phyloP scores from a whole-genome alignment of 2,888 invertebrate genomes.

The Melieria crassipennis region DNA sequence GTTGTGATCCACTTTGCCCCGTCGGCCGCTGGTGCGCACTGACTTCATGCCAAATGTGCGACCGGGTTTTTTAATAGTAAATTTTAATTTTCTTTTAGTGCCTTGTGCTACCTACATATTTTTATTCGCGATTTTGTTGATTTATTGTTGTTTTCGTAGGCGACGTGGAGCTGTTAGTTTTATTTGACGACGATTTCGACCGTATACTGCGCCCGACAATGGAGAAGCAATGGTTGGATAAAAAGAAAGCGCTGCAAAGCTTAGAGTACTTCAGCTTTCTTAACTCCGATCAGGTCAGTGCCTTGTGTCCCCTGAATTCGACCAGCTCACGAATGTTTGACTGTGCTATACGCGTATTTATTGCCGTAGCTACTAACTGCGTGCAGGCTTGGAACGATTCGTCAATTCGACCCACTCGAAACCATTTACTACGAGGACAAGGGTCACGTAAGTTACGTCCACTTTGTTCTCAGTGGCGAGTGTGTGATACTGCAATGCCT shows the following conservation, averaged over 20 bases:
- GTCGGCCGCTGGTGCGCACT: too few relatives aligned
- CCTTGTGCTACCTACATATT: too few relatives aligned
- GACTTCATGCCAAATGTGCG: too few relatives aligned
- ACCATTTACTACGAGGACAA: slow-evolving; percentile 58
- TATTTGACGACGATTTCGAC: slow-evolving; percentile 70
- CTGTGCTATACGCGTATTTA: background rate
- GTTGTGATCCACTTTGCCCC: background rate
- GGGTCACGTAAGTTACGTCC: slow-evolving; percentile 56
- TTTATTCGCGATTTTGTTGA: too few relatives aligned
- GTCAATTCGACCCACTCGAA: slow-evolving; percentile 59
- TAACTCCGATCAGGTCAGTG: slow-evolving; percentile 52
- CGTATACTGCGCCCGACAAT: slow-evolving; percentile 53
- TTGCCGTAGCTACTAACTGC: slow-evolving; percentile 48
- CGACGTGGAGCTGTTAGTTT: slow-evolving; percentile 71
- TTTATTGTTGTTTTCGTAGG: slow-evolving; percentile 55
- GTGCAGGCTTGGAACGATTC: slow-evolving; percentile 52
- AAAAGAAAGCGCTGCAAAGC: slow-evolving; percentile 52
- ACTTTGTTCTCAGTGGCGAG: slow-evolving; percentile 63
- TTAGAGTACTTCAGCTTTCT: slow-evolving; percentile 61
- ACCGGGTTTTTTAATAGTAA: too few relatives aligned
- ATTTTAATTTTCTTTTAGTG: too few relatives aligned
- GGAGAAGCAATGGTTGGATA: slow-evolving; percentile 58
- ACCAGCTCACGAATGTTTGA: background rate
- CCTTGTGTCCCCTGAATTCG: background rate
- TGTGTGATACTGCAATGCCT: slow-evolving; percentile 63